These are phyloP conservation scores for Corythoichthys haematopterus DNA, from an alignment of 2,113 vertebrate species.

Conservation along the genomic window DNA sequence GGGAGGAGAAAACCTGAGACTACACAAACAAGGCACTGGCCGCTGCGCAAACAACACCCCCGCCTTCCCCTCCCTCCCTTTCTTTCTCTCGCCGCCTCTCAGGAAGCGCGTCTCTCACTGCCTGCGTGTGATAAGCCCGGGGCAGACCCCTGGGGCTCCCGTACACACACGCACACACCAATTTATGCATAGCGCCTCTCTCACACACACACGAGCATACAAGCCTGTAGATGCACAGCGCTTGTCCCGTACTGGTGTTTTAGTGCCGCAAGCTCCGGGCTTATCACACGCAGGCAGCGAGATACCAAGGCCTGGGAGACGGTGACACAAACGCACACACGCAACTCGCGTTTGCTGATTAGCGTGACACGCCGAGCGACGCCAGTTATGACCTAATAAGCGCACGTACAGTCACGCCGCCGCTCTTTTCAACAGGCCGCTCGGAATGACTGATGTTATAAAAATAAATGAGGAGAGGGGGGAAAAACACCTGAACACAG, in stretches of 20 bases:
- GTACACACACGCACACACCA: constrained; percentile 35
- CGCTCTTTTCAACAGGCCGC: constrained; percentile 48
- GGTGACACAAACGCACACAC: constrained; percentile 25
- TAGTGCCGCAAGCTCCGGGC: constrained; percentile 62
- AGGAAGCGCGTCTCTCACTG: constrained; percentile 73
- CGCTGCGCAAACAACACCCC: constrained; percentile 66
- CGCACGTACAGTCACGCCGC: constrained; percentile 49
- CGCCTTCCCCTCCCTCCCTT: constrained; percentile 21
- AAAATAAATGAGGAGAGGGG: constrained; percentile 1
- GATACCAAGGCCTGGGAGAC: constrained; percentile 62
- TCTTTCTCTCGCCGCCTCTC: constrained; percentile 40
- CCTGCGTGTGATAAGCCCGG: constrained; percentile 74
- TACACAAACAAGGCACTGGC: constrained; percentile 73
- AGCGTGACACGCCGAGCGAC: constrained; percentile 16
- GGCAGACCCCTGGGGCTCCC: constrained; percentile 67
- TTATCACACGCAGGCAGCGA: constrained; percentile 67
- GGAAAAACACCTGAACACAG: constrained; percentile 34
- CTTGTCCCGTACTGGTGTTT: constrained; percentile 66
- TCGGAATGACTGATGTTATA: constrained; percentile 20
- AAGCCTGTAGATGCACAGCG: constrained; percentile 50
- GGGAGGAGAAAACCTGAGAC: constrained; percentile 64
- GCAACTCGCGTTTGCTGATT: constrained; percentile 20
- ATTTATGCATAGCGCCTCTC: constrained; percentile 32
- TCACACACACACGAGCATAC: constrained; percentile 37
- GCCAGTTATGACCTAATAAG: constrained; percentile 50